Conservation (phyloP, 1,140 invertebrate species). For the Drosophila repleta region DNA sequence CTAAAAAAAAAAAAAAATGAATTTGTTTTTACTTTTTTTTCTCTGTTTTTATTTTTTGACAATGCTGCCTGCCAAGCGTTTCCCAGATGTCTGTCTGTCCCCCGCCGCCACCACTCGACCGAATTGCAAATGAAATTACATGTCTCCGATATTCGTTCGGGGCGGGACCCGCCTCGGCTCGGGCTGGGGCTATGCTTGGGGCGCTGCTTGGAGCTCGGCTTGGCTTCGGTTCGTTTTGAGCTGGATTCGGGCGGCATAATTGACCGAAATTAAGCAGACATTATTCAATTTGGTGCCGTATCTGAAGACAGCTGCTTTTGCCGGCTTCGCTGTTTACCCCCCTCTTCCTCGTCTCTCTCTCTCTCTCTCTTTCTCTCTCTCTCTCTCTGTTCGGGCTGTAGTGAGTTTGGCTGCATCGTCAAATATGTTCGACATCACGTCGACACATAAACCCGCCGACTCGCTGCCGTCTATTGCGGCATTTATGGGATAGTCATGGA, state of each 20-base stretch:
- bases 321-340: slow-evolving; percentile 14
- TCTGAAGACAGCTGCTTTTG: slow-evolving; percentile 43
- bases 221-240: slow-evolving; percentile 12
- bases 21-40: slow-evolving; percentile 1
- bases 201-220: slow-evolving; percentile 15
- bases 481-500: slow-evolving; percentile 40
- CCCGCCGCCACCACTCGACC: slow-evolving; percentile 1
- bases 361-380: slow-evolving; percentile 17
- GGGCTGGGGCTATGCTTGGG: slow-evolving; percentile 5
- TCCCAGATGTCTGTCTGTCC: slow-evolving; percentile 20
- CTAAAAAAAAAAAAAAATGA: slow-evolving; percentile 10
- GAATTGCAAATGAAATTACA: slow-evolving; percentile 70
- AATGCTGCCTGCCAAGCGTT: slow-evolving; percentile 46
- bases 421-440: slow-evolving; percentile 69
- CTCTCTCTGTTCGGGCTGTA: slow-evolving; percentile 3
- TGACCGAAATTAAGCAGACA: slow-evolving; percentile 76
- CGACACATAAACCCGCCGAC: slow-evolving; percentile 38
- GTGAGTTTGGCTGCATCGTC: slow-evolving; percentile 27
- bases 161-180: not conserved
- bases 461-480: slow-evolving; percentile 16
- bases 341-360: not conserved
- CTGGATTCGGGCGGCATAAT: slow-evolving; percentile 65
- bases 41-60: slow-evolving; percentile 54
- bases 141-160: slow-evolving; percentile 50
- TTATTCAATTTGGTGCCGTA: slow-evolving; percentile 68